Percentiles rank a stretch among this genome's conserved stretches.
phyloP scores from a whole-genome alignment of 2,113 vertebrate species.

The Piprites chloris region DNA sequence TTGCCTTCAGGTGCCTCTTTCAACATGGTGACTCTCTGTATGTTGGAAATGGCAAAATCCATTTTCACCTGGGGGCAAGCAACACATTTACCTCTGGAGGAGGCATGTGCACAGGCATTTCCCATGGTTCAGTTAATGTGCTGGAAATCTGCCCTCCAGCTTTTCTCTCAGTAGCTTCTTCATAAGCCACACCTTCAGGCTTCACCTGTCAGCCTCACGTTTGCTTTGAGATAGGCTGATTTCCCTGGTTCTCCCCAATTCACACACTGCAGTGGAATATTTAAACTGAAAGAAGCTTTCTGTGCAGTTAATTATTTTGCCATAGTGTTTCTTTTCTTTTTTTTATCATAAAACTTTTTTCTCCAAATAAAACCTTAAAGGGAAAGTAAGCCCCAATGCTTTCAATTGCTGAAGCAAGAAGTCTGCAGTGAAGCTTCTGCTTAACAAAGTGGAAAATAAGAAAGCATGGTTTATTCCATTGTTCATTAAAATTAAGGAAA shows the following conservation, averaged over 20 bases:
- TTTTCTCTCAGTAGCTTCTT: neutral
- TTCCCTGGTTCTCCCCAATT: neutral
- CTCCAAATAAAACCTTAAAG: neutral
- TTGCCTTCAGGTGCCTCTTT: neutral
- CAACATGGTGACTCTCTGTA: neutral
- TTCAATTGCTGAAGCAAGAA: neutral
- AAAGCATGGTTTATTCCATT: constrained; percentile 29
- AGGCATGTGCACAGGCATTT: neutral
- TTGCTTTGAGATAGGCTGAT: neutral
- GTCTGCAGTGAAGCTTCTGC: neutral
- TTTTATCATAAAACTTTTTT: neutral
- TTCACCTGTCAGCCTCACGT: neutral
- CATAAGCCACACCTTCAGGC: neutral
- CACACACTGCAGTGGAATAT: neutral
- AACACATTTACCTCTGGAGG: neutral
- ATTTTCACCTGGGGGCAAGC: neutral
- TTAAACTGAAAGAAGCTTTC: neutral
- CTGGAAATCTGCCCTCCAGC: constrained; percentile 12
- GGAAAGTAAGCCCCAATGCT: neutral
- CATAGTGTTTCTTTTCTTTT: neutral
- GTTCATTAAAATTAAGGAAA: constrained; percentile 52
- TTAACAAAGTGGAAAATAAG: constrained; percentile 31
- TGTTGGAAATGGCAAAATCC: neutral
- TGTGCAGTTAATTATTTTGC: neutral
- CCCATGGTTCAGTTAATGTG: neutral